Conservation (phyloP, 2,797 vertebrate genomes). For the Synaphobranchus kaupii region DNA sequence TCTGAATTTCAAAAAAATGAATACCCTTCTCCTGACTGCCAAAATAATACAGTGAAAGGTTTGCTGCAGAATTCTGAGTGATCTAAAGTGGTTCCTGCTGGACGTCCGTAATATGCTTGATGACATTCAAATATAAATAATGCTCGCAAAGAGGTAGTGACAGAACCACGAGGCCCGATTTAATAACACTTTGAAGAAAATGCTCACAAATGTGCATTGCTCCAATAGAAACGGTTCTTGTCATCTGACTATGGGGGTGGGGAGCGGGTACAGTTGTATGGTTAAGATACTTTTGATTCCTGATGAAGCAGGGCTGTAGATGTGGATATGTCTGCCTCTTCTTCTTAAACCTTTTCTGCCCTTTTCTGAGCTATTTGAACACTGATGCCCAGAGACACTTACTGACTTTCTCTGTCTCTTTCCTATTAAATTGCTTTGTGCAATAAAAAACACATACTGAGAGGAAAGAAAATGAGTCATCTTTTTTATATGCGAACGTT, state of each 20-base stretch:
- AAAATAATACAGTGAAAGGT: constrained; percentile 1
- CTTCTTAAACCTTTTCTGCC: constrained; percentile 33
- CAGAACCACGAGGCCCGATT: background rate
- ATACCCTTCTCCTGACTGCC: background rate
- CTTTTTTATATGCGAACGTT: background rate
- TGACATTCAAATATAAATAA: constrained; percentile 5
- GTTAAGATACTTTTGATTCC: constrained; percentile 21
- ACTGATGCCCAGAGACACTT: constrained; percentile 25
- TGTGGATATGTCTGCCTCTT: background rate
- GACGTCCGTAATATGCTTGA: background rate
- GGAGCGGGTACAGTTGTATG: background rate
- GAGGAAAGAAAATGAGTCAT: constrained; percentile 25
- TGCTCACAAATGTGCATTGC: background rate
- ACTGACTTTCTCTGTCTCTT: constrained; percentile 5
- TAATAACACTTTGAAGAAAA: background rate
- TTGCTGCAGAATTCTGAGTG: background rate
- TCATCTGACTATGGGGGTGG: background rate
- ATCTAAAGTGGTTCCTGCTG: background rate
- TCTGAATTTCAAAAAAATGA: constrained; percentile 3
- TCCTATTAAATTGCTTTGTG: constrained; percentile 31
- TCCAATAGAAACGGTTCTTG: background rate
- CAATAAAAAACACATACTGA: constrained; percentile 24
- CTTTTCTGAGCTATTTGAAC: constrained; percentile 1
- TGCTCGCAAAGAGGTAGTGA: background rate
- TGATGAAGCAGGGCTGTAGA: constrained; percentile 24